A percentile compares a stretch with the other conserved stretches of the same genome.
Evolutionary conservation across 2,888 invertebrate genomes (phyloP).

Genomic region (Tromatobia lineatoria): DNA sequence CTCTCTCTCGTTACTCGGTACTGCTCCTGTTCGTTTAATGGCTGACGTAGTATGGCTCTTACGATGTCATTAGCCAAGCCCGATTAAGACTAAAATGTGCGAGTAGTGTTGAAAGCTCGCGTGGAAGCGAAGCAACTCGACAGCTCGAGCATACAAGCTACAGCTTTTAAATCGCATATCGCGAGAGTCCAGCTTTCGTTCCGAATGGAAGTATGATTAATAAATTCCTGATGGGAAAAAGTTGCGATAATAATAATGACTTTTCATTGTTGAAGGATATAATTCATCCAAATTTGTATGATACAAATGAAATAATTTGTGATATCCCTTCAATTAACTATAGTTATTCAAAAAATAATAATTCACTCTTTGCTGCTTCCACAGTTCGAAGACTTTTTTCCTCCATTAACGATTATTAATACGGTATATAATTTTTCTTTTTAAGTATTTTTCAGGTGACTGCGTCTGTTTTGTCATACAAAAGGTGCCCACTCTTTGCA

Average conservation of each 20-base stretch:
- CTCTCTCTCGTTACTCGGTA: constrained; percentile 22
- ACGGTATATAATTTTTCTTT: no score
- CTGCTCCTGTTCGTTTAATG: constrained; percentile 45
- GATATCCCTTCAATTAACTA: no score
- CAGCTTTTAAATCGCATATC: constrained; percentile 14
- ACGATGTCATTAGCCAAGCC: constrained; percentile 44
- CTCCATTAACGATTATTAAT: no score
- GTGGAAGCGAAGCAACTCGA: not conserved
- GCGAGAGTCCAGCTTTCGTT: constrained; percentile 6
- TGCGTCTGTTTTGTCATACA: no score
- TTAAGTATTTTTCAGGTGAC: no score
- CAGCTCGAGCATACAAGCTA: not conserved
- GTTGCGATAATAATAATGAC: not conserved
- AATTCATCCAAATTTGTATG: no score
- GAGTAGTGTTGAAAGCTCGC: constrained; percentile 24
- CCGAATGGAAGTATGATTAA: not conserved
- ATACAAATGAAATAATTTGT: no score
- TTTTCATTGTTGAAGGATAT: no score
- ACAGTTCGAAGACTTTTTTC: no score
- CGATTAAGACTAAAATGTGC: constrained; percentile 41
- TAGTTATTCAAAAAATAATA: no score
- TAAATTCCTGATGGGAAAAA: not conserved
- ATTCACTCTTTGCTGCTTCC: no score
- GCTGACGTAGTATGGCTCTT: constrained; percentile 40
- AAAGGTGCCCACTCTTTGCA: no score